Evolutionary conservation across 2,113 vertebrate genomes (phyloP).

Genomic region (Sinocyclocheilus rhinocerous): DNA sequence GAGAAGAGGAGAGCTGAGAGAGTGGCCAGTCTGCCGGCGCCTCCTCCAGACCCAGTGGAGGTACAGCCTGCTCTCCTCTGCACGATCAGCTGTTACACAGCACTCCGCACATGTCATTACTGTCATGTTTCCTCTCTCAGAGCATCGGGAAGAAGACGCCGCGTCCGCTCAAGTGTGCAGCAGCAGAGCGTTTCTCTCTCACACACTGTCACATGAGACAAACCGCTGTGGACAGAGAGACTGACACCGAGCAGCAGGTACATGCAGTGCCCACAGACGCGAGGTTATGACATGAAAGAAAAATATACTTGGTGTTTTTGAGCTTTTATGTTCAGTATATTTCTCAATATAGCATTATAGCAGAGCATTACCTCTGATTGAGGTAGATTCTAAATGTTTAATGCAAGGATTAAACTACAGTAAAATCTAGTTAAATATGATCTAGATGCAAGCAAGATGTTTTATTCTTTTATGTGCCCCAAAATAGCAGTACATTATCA

Average conservation of each 20-base stretch:
- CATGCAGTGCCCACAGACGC: background rate
- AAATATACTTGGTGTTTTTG: background rate
- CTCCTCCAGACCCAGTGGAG: constrained; percentile 78
- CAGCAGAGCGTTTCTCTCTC: constrained; percentile 75
- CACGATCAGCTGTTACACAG: background rate
- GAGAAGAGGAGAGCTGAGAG: constrained; percentile 87
- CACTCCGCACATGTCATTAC: too few species aligned
- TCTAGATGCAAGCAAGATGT: too few species aligned
- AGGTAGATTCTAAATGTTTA: background rate
- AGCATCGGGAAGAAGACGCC: constrained; percentile 73
- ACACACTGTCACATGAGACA: constrained; percentile 82
- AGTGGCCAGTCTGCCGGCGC: constrained; percentile 83
- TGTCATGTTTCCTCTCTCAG: constrained; percentile 63
- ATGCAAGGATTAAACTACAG: background rate
- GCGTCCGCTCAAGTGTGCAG: constrained; percentile 67
- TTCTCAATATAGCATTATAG: background rate
- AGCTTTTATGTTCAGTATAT: background rate
- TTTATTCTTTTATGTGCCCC: too few species aligned
- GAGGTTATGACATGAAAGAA: background rate
- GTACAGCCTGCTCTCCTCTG: constrained; percentile 62
- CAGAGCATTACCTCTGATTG: background rate
- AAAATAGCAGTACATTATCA: too few species aligned
- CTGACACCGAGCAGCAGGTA: constrained; percentile 67
- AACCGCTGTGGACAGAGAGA: constrained; percentile 78
- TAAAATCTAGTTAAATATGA: background rate